Evolutionary conservation across 2,888 invertebrate genomes (phyloP).

Genomic region (Palloptera scutellata): DNA sequence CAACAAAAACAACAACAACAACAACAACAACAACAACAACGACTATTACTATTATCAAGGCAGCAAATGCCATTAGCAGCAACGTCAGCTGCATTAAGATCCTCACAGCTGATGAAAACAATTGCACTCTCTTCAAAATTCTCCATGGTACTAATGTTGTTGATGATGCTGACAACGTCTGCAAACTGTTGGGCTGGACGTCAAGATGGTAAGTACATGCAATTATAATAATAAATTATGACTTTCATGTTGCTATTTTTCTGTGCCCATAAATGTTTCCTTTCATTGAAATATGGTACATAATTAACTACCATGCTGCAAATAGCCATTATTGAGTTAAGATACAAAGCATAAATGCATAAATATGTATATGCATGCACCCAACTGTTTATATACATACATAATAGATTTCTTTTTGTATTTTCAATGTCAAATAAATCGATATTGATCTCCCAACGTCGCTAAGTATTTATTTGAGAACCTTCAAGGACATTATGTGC

Average conservation of each 20-base stretch:
- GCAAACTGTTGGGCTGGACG: constrained; percentile 58
- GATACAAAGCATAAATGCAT: too few relatives aligned
- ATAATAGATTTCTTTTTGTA: too few relatives aligned
- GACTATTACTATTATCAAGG: constrained; percentile 1
- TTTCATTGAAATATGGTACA: background rate
- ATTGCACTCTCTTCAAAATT: background rate
- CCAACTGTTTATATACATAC: background rate
- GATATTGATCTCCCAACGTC: too few relatives aligned
- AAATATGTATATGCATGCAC: too few relatives aligned
- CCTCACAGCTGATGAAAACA: constrained; percentile 1
- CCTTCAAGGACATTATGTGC: too few relatives aligned
- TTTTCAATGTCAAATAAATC: too few relatives aligned
- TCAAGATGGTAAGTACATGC: constrained; percentile 59
- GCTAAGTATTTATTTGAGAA: too few relatives aligned
- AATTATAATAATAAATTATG: background rate
- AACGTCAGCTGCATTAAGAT: background rate
- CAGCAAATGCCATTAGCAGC: background rate
- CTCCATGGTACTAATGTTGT: constrained; percentile 40
- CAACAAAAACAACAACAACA: constrained; percentile 10
- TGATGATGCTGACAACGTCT: constrained; percentile 55
- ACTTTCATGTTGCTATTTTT: background rate
- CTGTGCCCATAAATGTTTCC: background rate
- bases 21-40: constrained; percentile 22
- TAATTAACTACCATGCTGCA: background rate
- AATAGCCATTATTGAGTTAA: background rate